Percentiles rank a stretch among this genome's conserved stretches.
Conservation (phyloP, 2,888 invertebrate genomes). For the Oligia fasciuncula region DNA sequence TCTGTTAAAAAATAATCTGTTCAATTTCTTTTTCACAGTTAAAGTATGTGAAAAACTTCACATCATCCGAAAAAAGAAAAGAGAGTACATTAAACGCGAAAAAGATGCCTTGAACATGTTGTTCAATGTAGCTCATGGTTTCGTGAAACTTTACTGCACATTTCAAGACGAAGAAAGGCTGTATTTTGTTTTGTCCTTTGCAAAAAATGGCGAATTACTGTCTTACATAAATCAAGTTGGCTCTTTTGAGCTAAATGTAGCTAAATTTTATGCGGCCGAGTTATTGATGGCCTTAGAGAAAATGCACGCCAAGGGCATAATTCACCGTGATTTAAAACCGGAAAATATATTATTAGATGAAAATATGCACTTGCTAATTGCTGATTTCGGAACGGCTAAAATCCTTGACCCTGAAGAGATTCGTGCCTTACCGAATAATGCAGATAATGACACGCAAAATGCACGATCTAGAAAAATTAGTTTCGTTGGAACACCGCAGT, state of each 20-base stretch:
- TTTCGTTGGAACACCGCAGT: constrained; percentile 99
- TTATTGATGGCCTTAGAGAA: constrained; percentile 97
- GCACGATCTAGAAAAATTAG: constrained; percentile 92
- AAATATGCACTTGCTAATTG: constrained; percentile 98
- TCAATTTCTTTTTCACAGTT: constrained; percentile 91
- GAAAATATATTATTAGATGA: constrained; percentile 99
- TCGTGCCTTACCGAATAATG: constrained; percentile 68
- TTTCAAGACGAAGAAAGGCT: constrained; percentile 98
- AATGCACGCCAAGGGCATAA: constrained; percentile 96
- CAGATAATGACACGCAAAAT: constrained; percentile 81
- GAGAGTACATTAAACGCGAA: constrained; percentile 97
- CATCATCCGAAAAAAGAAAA: constrained; percentile 97
- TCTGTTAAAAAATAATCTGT: constrained; percentile 27
- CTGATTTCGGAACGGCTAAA: constrained; percentile 99
- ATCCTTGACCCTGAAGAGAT: constrained; percentile 90
- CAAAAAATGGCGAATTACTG: constrained; percentile 98
- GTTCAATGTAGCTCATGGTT: constrained; percentile 95
- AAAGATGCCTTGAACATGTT: constrained; percentile 97
- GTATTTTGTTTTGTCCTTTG: constrained; percentile 98
- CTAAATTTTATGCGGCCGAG: constrained; percentile 98
- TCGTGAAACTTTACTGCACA: constrained; percentile 98
- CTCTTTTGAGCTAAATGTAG: constrained; percentile 96
- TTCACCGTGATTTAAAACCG: constrained; percentile 99
- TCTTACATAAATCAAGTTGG: constrained; percentile 97
- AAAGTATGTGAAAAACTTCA: constrained; percentile 99